These are phyloP conservation scores for Colletes latitarsis DNA, from an alignment of 1,140 invertebrate species.

Conservation along the genomic window DNA sequence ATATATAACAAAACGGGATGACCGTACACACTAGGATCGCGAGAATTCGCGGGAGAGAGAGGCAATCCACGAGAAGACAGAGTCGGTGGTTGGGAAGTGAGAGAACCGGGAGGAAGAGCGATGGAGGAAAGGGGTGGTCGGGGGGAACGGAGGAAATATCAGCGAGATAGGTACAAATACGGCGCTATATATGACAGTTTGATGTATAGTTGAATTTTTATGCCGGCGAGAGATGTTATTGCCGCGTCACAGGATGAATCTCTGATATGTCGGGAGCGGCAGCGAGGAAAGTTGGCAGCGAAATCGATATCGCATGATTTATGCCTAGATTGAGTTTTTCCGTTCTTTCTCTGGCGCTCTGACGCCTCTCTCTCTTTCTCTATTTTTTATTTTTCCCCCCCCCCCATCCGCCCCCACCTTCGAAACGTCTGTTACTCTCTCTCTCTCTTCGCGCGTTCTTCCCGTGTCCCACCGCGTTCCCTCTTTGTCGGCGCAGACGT, in stretches of 20 bases:
- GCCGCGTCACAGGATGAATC: slow-evolving; percentile 72
- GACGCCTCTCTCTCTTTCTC: not conserved
- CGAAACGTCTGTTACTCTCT: slow-evolving; percentile 31
- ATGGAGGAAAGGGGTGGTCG: too few relatives aligned
- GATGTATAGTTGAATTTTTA: slow-evolving; percentile 74
- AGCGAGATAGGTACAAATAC: slow-evolving; percentile 68
- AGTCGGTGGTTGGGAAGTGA: not conserved
- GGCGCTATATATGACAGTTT: slow-evolving; percentile 71
- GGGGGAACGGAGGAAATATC: slow-evolving; percentile 54
- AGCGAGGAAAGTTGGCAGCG: slow-evolving; percentile 65
- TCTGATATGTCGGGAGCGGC: slow-evolving; percentile 63
- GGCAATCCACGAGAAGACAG: not conserved
- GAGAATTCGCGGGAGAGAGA: not conserved
- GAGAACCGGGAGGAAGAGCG: not conserved
- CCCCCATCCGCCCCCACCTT: too few relatives aligned
- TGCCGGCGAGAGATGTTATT: slow-evolving; percentile 71
- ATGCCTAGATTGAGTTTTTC: slow-evolving; percentile 72
- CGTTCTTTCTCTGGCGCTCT: slow-evolving; percentile 47
- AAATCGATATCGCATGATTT: slow-evolving; percentile 68
- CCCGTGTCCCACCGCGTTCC: not conserved
- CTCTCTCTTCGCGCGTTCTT: not conserved
- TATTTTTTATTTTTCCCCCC: not conserved
- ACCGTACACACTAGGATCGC: not conserved
- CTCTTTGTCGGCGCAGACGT: slow-evolving; percentile 21
- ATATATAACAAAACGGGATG: slow-evolving; percentile 1